phyloP scores from a whole-genome alignment of 1,140 invertebrate species.

The Hylaeus volcanicus region DNA sequence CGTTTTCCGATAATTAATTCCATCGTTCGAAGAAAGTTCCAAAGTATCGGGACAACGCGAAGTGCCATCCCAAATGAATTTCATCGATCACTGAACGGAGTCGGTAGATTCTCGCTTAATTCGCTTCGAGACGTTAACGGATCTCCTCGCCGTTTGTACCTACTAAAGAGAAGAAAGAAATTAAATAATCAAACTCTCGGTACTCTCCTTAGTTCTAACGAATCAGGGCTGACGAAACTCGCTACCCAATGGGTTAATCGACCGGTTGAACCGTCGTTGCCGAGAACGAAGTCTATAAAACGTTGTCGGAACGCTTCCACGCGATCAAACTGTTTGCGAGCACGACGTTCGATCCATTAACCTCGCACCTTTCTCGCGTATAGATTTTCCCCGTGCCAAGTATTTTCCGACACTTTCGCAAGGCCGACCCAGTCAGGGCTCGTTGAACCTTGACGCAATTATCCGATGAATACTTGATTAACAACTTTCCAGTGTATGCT shows the following conservation, averaged over 20 bases:
- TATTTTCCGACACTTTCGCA: slow-evolving; percentile 41
- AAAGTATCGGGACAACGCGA: slow-evolving; percentile 14
- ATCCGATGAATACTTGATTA: slow-evolving; percentile 37
- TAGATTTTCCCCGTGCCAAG: slow-evolving; percentile 16
- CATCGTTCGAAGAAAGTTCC: slow-evolving; percentile 39
- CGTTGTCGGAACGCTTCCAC: background rate
- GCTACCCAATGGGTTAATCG: too few species aligned
- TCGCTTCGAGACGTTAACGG: too few species aligned
- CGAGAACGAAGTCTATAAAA: background rate
- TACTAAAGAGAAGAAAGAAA: too few species aligned
- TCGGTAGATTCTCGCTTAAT: slow-evolving; percentile 1
- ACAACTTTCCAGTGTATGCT: slow-evolving; percentile 86
- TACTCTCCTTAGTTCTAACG: too few species aligned
- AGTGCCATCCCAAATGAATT: slow-evolving; percentile 19
- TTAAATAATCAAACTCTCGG: too few species aligned
- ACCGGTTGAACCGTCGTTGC: background rate
- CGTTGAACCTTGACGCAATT: slow-evolving; percentile 21
- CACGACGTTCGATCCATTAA: background rate
- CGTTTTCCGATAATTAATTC: slow-evolving; percentile 66
- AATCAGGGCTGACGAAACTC: too few species aligned
- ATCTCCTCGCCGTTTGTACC: too few species aligned
- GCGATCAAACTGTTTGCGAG: background rate
- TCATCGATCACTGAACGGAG: background rate
- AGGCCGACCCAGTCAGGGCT: background rate
- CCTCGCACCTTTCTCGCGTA: background rate